Evolutionary conservation across 92 coral and sea anemone genomes (phyloP).

Genomic region (Nematostella vectensis): DNA sequence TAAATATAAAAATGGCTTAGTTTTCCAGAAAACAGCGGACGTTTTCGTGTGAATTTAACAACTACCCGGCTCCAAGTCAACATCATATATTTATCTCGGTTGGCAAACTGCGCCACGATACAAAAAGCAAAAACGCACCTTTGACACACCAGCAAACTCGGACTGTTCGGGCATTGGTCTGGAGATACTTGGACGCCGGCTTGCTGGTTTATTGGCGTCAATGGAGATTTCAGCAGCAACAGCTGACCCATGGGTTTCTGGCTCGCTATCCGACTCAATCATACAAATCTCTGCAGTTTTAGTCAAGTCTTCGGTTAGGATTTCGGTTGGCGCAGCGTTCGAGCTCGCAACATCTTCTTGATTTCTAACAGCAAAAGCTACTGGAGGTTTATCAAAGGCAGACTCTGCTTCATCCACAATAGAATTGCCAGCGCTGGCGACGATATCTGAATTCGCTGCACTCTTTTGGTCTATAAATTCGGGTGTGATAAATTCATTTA

Average conservation of each 20-base stretch:
- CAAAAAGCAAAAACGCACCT: no score
- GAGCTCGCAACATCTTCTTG: not conserved
- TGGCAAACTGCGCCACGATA: no score
- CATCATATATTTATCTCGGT: no score
- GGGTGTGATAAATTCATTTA: no score
- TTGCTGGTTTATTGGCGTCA: not conserved
- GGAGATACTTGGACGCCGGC: not conserved
- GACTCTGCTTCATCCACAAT: not conserved
- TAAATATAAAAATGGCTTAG: no score
- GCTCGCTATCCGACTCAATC: not conserved
- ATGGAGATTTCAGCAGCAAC: not conserved
- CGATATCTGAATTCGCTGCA: not conserved
- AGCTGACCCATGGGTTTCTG: no score
- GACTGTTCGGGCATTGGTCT: constrained; percentile 1
- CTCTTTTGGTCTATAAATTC: not conserved
- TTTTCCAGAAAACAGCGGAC: no score
- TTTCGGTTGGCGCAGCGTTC: not conserved
- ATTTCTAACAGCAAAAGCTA: not conserved
- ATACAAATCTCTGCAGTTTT: not conserved
- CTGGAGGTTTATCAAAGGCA: not conserved
- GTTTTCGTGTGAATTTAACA: no score
- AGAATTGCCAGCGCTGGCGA: not conserved
- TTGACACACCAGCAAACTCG: constrained; percentile 25
- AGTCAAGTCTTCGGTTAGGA: not conserved
- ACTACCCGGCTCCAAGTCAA: no score